A percentile compares a stretch with the other conserved stretches of the same genome.
These are phyloP conservation scores for Tyrophagus putrescentiae DNA, from an alignment of 1,140 invertebrate genomes.

Conservation along the genomic window DNA sequence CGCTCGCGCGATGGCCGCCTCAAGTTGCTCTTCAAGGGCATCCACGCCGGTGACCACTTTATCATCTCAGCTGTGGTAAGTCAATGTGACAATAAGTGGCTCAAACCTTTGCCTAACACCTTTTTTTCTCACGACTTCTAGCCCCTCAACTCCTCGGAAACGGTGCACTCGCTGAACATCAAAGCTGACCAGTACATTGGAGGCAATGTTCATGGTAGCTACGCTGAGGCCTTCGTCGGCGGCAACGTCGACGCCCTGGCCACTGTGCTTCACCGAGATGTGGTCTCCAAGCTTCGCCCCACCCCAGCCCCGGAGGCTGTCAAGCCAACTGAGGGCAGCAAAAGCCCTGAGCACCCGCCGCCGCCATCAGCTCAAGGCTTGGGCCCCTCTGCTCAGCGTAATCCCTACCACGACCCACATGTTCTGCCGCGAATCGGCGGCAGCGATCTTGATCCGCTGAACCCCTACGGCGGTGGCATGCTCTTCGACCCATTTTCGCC, in stretches of 20 bases:
- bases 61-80: not conserved
- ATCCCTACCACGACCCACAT: not conserved
- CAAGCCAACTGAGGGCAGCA: not conserved
- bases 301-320: not conserved
- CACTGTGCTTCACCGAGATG: not conserved
- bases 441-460: not conserved
- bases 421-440: not conserved
- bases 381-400: not conserved
- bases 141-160: not conserved
- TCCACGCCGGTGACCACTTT: not conserved
- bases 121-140: not conserved
- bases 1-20: not conserved
- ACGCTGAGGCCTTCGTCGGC: not conserved
- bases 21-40: not conserved
- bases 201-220: not conserved
- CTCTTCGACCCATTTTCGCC: constrained; percentile 1
- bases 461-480: not conserved
- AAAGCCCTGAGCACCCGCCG: not conserved
- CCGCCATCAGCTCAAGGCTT: not conserved
- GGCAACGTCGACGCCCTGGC: not conserved
- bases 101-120: too few relatives aligned
- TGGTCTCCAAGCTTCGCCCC: not conserved
- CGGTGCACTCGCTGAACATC: not conserved
- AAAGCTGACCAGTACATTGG: not conserved
- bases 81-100: not conserved